Conservation (phyloP, 2,888 invertebrate species). For the Agriopis aurantiaria region DNA sequence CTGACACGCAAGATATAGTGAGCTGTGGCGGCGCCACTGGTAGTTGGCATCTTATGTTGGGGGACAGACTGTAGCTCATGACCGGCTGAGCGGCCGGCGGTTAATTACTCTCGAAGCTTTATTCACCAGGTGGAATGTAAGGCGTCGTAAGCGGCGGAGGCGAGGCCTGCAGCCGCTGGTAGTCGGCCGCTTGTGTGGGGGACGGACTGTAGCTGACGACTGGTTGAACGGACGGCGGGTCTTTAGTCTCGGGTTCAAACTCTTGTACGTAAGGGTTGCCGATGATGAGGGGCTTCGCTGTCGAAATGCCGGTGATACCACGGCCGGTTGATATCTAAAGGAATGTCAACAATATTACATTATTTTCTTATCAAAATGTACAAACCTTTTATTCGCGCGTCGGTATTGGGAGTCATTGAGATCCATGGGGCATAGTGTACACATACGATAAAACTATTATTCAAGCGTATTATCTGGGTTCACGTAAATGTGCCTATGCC, state of each 20-base stretch:
- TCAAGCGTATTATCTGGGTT: too few relatives aligned
- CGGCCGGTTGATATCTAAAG: conserved; percentile 74
- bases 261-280: conserved; percentile 83
- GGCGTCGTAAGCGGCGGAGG: conserved; percentile 72
- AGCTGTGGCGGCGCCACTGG: too few relatives aligned
- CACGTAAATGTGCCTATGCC: too few relatives aligned
- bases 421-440: too few relatives aligned
- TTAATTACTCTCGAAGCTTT: too few relatives aligned
- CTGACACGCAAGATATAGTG: too few relatives aligned
- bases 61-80: too few relatives aligned
- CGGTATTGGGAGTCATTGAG: too few relatives aligned
- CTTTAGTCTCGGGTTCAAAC: conserved; percentile 77
- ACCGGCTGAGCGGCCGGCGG: too few relatives aligned
- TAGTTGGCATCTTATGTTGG: too few relatives aligned
- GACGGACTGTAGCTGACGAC: conserved; percentile 60
- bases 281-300: conserved; percentile 76
- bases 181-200: conserved; percentile 62
- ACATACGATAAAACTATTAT: too few relatives aligned
- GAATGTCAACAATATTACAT: neutral
- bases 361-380: neutral
- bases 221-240: conserved; percentile 51
- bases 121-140: conserved; percentile 75
- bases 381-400: neutral
- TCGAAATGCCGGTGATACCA: conserved; percentile 72
- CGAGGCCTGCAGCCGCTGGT: conserved; percentile 73